Percentiles rank a stretch among this genome's conserved stretches.
Evolutionary conservation across 2,888 invertebrate genomes (phyloP).

Genomic region (Apoda limacodes): DNA sequence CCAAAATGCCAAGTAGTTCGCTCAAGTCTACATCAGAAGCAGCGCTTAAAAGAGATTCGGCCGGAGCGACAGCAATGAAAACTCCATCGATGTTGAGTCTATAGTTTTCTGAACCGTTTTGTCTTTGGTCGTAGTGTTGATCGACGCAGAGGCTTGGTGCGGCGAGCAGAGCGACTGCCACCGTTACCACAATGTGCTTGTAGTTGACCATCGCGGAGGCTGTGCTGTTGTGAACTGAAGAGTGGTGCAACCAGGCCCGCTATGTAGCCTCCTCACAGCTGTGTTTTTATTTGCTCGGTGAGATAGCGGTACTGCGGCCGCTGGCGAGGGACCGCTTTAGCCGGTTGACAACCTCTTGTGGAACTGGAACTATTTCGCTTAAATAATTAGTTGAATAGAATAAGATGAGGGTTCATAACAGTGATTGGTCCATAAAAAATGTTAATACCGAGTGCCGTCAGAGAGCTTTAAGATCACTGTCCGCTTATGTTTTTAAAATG

Average conservation of each 20-base stretch:
- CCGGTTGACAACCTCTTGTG: too few relatives aligned
- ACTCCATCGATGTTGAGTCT: constrained; percentile 77
- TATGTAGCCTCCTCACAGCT: constrained; percentile 54
- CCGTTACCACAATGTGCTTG: constrained; percentile 53
- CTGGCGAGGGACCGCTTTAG: too few relatives aligned
- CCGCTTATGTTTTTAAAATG: too few relatives aligned
- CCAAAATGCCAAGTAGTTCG: constrained; percentile 43
- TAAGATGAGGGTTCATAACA: too few relatives aligned
- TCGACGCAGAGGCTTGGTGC: constrained; percentile 29
- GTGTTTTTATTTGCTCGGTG: constrained; percentile 66
- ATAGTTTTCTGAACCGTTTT: constrained; percentile 82
- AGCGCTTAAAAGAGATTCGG: constrained; percentile 69
- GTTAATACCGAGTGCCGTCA: too few relatives aligned
- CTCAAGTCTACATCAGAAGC: constrained; percentile 56
- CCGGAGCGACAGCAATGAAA: constrained; percentile 74
- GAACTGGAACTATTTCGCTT: too few relatives aligned
- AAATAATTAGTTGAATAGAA: too few relatives aligned
- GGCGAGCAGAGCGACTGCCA: constrained; percentile 29
- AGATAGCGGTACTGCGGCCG: constrained; percentile 62
- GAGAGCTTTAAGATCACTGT: too few relatives aligned
- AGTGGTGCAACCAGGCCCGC: constrained; percentile 38
- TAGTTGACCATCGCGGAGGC: constrained; percentile 61
- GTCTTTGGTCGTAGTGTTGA: constrained; percentile 76
- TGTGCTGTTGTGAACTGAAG: constrained; percentile 45
- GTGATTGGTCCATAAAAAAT: too few relatives aligned